Base-by-base conservation (phyloP, 2,797 vertebrate genomes). In the Agapornis canus region DNA sequence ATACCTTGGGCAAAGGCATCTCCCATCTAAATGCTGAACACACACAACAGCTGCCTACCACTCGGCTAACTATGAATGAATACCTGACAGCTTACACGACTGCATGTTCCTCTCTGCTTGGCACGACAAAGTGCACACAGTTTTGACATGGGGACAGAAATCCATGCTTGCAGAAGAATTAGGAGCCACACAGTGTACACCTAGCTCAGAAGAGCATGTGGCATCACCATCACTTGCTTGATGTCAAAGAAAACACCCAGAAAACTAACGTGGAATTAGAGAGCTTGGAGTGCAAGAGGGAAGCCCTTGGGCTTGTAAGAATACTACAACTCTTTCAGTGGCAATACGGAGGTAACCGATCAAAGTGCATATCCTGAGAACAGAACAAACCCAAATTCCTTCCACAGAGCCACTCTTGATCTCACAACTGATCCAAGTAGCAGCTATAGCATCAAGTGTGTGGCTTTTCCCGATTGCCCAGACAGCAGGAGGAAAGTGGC, bases 21-120 rank as follows among this genome's bases (percentile, higher is more conserved):
- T 23, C 40, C 40, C 40, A 54, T 14, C 35, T 16, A 27, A 52
- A 27, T 3, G 47, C 48, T 6, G 66, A 47, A 27, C n/a, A 20
- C 1, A 7, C 1, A 1, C 26, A 61, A 29, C 19, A 80, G 69
- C 64, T 65, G 32, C 4, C 19, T 35, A 73, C 56, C 64, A 21
- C 69, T 47, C 59, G 27, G 69, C 37, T 23, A 40, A 54, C 39
- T 11, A 23, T 0, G 7, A 51, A 20, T n/a, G 54, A 63, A 27
- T 32, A 19, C 19, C 17, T 3, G 1, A 9, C 6, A 5, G 0
- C 0, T 12, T 20, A 10, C 1, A 5, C 8, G 37, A 31, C 63
- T 29, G 31, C 7, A 10, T 22, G 5, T 60, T 59, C 32, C 70
- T 32, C 47, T 9, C 40, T 37, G 65, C 52, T 64, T 35, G 16